Evolutionary conservation across 35 echinoderm and acorn worm species (phyloP).

Genomic region (Diadema setosum): DNA sequence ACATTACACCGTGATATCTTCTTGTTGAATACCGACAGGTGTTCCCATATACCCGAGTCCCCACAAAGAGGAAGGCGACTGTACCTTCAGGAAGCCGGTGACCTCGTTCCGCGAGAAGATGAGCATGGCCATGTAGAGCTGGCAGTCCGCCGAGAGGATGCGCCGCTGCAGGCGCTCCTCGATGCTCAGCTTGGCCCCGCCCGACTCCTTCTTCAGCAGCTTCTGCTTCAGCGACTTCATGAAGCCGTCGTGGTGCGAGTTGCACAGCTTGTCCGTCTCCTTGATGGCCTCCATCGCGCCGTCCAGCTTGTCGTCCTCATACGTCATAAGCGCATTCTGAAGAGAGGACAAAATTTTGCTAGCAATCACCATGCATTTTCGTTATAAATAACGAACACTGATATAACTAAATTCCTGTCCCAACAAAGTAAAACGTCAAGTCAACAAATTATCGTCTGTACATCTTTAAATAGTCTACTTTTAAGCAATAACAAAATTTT

Average conservation of each 20-base stretch:
- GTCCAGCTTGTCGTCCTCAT: conserved; percentile 96
- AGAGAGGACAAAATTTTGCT: not conserved
- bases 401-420: too few relatives aligned
- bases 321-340: conserved; percentile 98
- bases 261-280: conserved; percentile 91
- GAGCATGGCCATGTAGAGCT: conserved; percentile 96
- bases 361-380: not conserved
- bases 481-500: too few relatives aligned
- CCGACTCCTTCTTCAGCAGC: conserved; percentile 34
- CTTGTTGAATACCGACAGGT: too few relatives aligned
- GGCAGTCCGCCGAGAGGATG: conserved; percentile 85
- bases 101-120: conserved; percentile 82
- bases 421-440: too few relatives aligned
- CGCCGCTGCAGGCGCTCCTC: conserved; percentile 81
- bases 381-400: too few relatives aligned
- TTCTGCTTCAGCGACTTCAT: conserved; percentile 81
- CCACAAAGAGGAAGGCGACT: too few relatives aligned
- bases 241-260: conserved; percentile 43
- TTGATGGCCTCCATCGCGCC: conserved; percentile 74
- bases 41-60: too few relatives aligned
- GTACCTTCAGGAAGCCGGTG: conserved; percentile 39
- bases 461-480: too few relatives aligned
- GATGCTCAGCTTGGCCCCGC: conserved; percentile 21
- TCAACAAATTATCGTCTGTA: too few relatives aligned
- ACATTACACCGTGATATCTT: too few relatives aligned